These are phyloP conservation scores for Stenodema calcarata DNA, from an alignment of 2,888 invertebrate genomes.

Conservation along the genomic window DNA sequence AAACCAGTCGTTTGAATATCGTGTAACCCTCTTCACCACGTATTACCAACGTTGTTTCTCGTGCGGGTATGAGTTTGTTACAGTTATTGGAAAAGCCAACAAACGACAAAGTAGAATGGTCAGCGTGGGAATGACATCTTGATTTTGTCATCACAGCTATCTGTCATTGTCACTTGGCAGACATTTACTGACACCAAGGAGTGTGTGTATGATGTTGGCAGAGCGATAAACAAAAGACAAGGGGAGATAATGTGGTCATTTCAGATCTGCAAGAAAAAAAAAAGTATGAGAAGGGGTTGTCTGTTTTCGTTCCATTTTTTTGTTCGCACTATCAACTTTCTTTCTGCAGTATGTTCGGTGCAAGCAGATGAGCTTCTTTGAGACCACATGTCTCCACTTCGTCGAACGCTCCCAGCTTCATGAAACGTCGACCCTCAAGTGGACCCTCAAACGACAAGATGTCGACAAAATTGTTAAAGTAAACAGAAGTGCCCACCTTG, in stretches of 20 bases:
- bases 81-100: too few species aligned
- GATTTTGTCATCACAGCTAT: not conserved
- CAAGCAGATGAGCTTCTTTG: not conserved
- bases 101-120: not conserved
- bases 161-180: not conserved
- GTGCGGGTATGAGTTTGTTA: too few species aligned
- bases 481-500: constrained; percentile 4
- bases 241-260: not conserved
- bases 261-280: not conserved
- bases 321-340: not conserved
- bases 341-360: not conserved
- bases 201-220: not conserved
- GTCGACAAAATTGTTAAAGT: constrained; percentile 10
- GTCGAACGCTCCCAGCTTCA: not conserved
- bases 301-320: not conserved
- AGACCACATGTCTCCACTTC: not conserved
- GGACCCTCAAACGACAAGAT: not conserved
- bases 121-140: not conserved
- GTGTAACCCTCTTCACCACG: too few species aligned
- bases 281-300: not conserved
- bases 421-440: not conserved
- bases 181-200: not conserved
- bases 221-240: not conserved
- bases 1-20: too few species aligned
- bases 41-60: too few species aligned